Percentiles rank a stretch among this genome's conserved stretches.
Conservation (phyloP, 2,888 invertebrate genomes). For the Tenthredo scrophulariae region DNA sequence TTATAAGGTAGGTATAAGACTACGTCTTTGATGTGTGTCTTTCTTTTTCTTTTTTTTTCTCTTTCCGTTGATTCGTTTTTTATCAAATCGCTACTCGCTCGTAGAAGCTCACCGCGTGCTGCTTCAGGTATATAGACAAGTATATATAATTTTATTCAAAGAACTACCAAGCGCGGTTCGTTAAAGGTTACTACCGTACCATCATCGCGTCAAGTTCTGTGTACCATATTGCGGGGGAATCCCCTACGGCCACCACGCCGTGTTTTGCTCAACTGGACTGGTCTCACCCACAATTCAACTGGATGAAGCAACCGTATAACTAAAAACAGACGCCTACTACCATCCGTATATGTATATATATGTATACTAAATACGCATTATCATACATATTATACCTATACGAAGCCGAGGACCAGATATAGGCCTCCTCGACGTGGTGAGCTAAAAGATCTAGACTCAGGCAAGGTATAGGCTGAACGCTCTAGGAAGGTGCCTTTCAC, state of each 20-base stretch:
- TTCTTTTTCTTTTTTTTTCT: background rate
- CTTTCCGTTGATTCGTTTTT: slow-evolving; percentile 21
- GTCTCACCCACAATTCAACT: slow-evolving; percentile 55
- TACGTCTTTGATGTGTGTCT: background rate
- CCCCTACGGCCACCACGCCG: slow-evolving; percentile 71
- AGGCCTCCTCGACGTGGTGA: slow-evolving; percentile 14
- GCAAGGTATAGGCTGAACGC: slow-evolving; percentile 14
- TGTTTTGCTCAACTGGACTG: slow-evolving; percentile 65
- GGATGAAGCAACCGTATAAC: slow-evolving; percentile 45
- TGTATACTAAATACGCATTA: slow-evolving; percentile 21
- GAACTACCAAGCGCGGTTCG: slow-evolving; percentile 49
- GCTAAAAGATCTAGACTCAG: slow-evolving; percentile 41
- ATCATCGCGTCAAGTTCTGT: slow-evolving; percentile 61
- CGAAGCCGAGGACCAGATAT: background rate
- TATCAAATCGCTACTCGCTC: slow-evolving; percentile 41
- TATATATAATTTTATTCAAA: slow-evolving; percentile 49
- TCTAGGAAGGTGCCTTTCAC: slow-evolving; percentile 75
- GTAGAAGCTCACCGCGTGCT: background rate
- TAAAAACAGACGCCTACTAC: slow-evolving; percentile 46
- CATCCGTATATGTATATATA: background rate
- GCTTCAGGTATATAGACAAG: slow-evolving; percentile 19
- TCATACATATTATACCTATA: slow-evolving; percentile 9
- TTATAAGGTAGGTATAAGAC: background rate
- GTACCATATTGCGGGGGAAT: slow-evolving; percentile 58
- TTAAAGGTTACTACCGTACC: slow-evolving; percentile 69